Conservation (phyloP, 1,140 invertebrate genomes). For the Drosophila lowei region DNA sequence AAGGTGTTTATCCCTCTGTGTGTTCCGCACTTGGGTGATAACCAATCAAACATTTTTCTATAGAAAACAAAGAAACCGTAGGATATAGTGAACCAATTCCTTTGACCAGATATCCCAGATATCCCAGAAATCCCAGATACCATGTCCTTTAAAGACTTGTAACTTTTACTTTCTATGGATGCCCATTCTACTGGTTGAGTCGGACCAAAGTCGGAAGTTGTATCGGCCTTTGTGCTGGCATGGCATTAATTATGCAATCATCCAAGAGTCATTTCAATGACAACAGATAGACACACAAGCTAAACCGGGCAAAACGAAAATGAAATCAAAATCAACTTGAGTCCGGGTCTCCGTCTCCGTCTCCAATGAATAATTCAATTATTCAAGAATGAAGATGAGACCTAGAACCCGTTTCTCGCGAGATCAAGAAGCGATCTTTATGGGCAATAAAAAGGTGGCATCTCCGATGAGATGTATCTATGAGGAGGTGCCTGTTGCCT, state of each 20-base stretch:
- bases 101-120: no score
- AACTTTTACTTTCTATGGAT: conserved; percentile 20
- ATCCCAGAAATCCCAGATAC: no score
- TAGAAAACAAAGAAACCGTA: background rate
- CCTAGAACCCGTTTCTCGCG: conserved; percentile 20
- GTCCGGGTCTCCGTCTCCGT: background rate
- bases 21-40: conserved; percentile 11
- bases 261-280: conserved; percentile 26
- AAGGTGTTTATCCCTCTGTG: background rate
- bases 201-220: conserved; percentile 2
- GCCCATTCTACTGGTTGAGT: background rate
- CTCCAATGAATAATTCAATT: conserved; percentile 34
- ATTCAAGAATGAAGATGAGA: conserved; percentile 27
- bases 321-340: conserved; percentile 32
- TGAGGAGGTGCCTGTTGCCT: background rate
- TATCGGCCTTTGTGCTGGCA: conserved; percentile 1
- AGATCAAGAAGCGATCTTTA: conserved; percentile 10
- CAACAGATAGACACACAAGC: conserved; percentile 35
- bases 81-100: no score
- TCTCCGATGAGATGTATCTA: no score
- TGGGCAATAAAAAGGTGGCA: background rate
- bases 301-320: conserved; percentile 20
- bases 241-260: conserved; percentile 46
- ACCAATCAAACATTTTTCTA: conserved; percentile 2
- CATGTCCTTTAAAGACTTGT: no score